Percentiles rank a stretch among this genome's conserved stretches.
Evolutionary conservation across 2,113 vertebrate genomes (phyloP).

Genomic region (Odobenus rosmarus): DNA sequence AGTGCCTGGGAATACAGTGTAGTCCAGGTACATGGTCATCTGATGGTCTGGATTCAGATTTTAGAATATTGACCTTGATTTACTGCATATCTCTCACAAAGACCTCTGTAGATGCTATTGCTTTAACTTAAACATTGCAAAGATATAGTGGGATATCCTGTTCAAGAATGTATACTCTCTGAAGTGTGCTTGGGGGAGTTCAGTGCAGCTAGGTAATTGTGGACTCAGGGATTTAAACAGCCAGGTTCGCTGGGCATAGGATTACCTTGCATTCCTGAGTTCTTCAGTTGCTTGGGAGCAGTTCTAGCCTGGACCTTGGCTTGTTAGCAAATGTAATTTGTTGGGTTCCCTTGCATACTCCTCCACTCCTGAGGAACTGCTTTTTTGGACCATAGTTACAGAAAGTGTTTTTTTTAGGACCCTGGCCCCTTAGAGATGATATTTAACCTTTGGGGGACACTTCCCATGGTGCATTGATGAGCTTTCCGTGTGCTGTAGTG

Average conservation of each 20-base stretch:
- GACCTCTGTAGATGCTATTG: not conserved
- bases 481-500: not conserved
- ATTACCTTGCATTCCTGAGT: not conserved
- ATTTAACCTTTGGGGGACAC: not conserved
- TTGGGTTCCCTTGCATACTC: not conserved
- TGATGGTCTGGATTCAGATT: not conserved
- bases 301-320: not conserved
- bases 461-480: not conserved
- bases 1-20: rapidly evolving
- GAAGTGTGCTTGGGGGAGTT: not conserved
- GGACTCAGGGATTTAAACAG: not conserved
- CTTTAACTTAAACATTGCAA: not conserved
- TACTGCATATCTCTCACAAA: not conserved
- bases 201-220: not conserved
- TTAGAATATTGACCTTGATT: not conserved
- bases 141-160: not conserved
- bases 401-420: not conserved
- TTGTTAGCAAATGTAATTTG: not conserved
- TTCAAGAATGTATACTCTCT: not conserved
- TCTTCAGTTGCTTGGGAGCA: not conserved
- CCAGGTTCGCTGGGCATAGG: too few species aligned
- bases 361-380: not conserved
- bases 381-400: not conserved
- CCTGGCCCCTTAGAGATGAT: not conserved
- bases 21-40: not conserved